Evolutionary conservation across 2,888 invertebrate species (phyloP), one percentile per base, ranked within the genome.

Genomic region (Metellina segmentata): DNA sequence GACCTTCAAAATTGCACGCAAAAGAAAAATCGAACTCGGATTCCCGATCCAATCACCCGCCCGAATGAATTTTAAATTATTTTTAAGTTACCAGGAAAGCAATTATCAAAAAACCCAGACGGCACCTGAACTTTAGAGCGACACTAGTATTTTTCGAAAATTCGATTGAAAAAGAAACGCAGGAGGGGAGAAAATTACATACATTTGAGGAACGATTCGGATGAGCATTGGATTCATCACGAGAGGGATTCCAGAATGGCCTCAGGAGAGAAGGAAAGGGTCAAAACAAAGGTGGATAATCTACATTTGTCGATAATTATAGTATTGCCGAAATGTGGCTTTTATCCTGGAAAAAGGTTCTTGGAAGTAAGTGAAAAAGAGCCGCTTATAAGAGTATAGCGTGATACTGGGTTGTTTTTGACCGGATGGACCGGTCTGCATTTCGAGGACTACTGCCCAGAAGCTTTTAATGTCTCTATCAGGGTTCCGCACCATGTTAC

Each of bases 231-330:
- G 61, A 61, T 61, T 61, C 61, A 61, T 0, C 13, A 34, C 34
- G 34, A 34, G 34, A 34, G 34, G 34, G 34, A 34, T 2, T 34
- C 13, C 61, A 13, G 13, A 61, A 61, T 61, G 13, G 61, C 61
- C 61, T 1, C 61, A 61, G 61, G 61, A 61, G 34, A 34, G 0
- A 2, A 61, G 6, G 11, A 61, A 61, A 61, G 61, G 61, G 13
- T 61, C 61, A 61, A 61, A 61, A 13, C 13, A 61, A 61, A 61
- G 61, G 61, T 61, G 6, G 61, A 61, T 61, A 61, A 61, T 61
- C 61, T 61, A 61, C 61, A 61, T 61, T 61, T 61, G 61, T 61
- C 61, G 61, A 61, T 61, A 61, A 61, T 61, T 61, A 61, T 61
- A 61, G 61, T 11, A 13, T 61, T 9, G 61, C 61, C 61, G 61